Conservation (phyloP, 2,113 vertebrate genomes). For the Pseudopodoces humilis region DNA sequence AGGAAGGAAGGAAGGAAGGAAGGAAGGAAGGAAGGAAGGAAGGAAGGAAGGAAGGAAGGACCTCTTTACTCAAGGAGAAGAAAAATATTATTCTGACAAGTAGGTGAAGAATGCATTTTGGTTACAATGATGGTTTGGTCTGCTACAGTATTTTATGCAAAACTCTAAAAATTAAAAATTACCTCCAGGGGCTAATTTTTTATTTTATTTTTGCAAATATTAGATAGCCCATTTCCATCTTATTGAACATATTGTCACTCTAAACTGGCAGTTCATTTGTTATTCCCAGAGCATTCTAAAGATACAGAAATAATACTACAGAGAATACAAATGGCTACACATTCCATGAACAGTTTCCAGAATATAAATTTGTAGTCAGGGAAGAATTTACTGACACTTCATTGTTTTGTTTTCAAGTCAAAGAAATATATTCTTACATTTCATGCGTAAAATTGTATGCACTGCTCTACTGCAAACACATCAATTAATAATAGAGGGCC, state of each 20-base stretch:
- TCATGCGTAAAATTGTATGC: slow-evolving; percentile 20
- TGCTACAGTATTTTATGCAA: slow-evolving; percentile 31
- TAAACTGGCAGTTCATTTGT: slow-evolving; percentile 61
- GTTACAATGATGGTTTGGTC: slow-evolving; percentile 3
- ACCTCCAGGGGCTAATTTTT: slow-evolving; percentile 59
- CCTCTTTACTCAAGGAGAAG: not conserved
- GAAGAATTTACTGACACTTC: slow-evolving; percentile 44
- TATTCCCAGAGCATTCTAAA: slow-evolving; percentile 60
- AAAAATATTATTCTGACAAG: slow-evolving; percentile 31
- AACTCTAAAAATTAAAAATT: slow-evolving; percentile 68
- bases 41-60: no score
- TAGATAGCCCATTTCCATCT: slow-evolving; percentile 64
- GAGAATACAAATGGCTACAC: slow-evolving; percentile 29
- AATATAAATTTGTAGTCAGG: slow-evolving; percentile 38
- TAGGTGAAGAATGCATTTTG: slow-evolving; percentile 38
- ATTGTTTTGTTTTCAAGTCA: slow-evolving; percentile 33
- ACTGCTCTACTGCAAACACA: not conserved
- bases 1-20: no score
- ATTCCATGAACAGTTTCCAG: not conserved
- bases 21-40: no score
- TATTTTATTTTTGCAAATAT: slow-evolving; percentile 51
- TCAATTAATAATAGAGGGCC: not conserved
- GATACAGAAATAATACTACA: slow-evolving; percentile 24
- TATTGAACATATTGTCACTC: slow-evolving; percentile 63
- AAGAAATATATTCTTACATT: not conserved